These are phyloP conservation scores for Urocynchramus pylzowi DNA, from an alignment of 2,113 vertebrate genomes.

Conservation along the genomic window DNA sequence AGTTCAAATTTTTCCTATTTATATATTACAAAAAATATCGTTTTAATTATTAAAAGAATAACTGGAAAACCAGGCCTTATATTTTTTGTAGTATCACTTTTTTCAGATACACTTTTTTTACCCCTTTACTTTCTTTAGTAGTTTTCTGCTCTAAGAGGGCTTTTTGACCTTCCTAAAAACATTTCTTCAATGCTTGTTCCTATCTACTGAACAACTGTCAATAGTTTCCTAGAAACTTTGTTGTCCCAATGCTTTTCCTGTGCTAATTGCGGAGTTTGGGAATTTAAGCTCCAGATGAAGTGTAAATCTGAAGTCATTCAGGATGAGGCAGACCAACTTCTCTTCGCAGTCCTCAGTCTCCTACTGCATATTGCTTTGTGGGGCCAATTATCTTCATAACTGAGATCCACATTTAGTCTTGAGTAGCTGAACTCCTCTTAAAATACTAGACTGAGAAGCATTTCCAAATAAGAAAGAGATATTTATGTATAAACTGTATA, in stretches of 20 bases:
- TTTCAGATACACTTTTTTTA: not conserved
- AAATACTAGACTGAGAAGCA: not conserved
- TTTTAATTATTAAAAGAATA: not conserved
- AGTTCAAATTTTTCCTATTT: not conserved
- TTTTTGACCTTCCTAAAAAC: not conserved
- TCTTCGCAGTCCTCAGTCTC: not conserved
- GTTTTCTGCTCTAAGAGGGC: not conserved
- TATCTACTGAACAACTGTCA: not conserved
- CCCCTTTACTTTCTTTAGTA: not conserved
- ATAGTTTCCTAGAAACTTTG: not conserved
- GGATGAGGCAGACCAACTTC: not conserved
- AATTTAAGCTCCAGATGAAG: not conserved
- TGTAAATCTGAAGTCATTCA: not conserved
- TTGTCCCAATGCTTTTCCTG: not conserved
- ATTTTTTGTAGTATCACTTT: not conserved
- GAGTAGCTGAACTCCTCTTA: not conserved
- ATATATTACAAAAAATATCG: not conserved
- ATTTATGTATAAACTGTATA: not conserved
- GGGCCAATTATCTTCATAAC: not conserved
- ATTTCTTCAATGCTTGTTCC: not conserved
- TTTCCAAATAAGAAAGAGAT: not conserved
- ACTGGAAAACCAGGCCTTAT: not conserved
- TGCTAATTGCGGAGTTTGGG: not conserved
- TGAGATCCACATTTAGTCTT: not conserved
- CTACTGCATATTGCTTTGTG: not conserved